Conservation (phyloP, 2,113 vertebrate genomes). For the Trogon melanurus region DNA sequence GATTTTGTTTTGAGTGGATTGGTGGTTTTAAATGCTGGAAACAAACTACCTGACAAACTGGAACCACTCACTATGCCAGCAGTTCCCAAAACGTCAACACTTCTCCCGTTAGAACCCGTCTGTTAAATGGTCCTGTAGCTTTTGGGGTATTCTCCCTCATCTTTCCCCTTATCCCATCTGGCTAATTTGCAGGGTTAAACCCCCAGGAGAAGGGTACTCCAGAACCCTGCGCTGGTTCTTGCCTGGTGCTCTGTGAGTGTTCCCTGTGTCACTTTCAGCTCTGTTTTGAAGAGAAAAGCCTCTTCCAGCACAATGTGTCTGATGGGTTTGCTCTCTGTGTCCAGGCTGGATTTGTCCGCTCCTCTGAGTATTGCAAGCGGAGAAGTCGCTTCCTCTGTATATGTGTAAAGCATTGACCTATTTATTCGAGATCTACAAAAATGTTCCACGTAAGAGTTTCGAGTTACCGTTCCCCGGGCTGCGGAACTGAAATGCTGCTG, state of each 20-base stretch:
- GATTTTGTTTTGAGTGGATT: background rate
- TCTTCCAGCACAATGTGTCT: background rate
- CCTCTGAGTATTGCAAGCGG: background rate
- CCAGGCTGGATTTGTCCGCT: background rate
- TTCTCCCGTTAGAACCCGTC: background rate
- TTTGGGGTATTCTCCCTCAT: background rate
- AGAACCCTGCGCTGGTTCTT: background rate
- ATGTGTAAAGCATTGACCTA: slow-evolving; percentile 37
- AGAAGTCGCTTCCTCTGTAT: background rate
- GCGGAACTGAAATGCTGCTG: background rate
- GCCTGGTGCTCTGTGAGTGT: background rate
- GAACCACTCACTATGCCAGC: background rate
- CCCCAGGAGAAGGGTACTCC: background rate
- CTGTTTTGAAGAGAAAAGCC: background rate
- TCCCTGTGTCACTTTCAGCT: background rate
- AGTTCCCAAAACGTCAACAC: background rate
- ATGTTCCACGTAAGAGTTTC: background rate
- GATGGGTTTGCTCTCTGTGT: background rate
- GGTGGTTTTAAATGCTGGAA: background rate
- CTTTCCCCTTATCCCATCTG: background rate
- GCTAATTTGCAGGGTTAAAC: background rate
- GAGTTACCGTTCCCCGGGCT: background rate
- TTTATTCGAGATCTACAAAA: slow-evolving; percentile 25
- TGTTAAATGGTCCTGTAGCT: background rate
- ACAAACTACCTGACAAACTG: background rate